Evolutionary conservation across 2,888 invertebrate species (phyloP), one percentile per base, ranked within the genome.

Genomic region (Mythimna loreyi): DNA sequence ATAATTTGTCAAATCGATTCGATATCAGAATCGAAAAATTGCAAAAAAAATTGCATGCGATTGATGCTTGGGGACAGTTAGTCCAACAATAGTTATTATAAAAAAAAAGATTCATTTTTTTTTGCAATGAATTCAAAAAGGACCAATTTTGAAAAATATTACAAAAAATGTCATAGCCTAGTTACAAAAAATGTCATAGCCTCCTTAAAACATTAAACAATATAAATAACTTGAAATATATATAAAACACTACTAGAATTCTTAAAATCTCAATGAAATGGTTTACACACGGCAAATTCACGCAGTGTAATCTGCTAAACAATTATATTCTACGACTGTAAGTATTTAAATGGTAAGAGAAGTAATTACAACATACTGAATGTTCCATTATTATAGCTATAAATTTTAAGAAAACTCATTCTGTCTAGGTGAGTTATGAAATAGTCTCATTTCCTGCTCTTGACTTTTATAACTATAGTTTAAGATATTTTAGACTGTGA

Each of bases 381-480:
- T 49, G 11, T 47, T 62, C 16, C 13, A 45, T 52, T 72, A 63
- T 4, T 40, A 60, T 9, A 52, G 8, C 43, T 16, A 28, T 23
- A 28, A 36, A 16, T 30, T 52, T 28, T 45, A 21, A 36, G 16
- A 43, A 47, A 21, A 66, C 13, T 40, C 16, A 70, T 63, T 69
- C 8, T 21, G 25, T 30, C 21, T 5, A 33, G n/a, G 9, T 70
- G 25, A 33, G 56, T 30, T 49, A 25, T n/a, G 36, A 64, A 73
- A 58, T 40, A 36, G 11, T n/a, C n/a, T 59, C 9, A 75, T 74
- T 75, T 58, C 67, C 75, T 79, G 57, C 43, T 53, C 75, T 66
- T 49, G 79, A 61, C 52, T 61, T 49, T 72, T 30, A 78, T n/a
- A 25, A 58, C 53, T 40, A 3, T 13, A 47, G 9, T 61, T 57